phyloP scores from a whole-genome alignment of 1,140 invertebrate species.

The Penaeus japonicus region DNA sequence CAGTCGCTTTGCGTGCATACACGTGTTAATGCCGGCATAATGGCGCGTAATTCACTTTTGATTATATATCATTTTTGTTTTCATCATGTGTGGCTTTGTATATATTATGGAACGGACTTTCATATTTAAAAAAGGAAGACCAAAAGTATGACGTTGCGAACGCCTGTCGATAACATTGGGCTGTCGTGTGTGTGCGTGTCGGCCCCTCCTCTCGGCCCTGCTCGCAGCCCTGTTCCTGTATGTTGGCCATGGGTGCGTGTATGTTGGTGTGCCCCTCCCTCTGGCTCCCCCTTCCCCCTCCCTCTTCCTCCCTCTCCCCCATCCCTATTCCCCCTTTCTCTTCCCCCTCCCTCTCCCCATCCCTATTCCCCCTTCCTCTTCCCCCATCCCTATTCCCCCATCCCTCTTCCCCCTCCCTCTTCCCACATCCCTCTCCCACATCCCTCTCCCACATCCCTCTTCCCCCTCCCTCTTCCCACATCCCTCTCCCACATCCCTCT shows the following conservation, averaged over 20 bases:
- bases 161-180: too few species aligned
- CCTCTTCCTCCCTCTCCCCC: neutral
- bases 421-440: slow-evolving; percentile 1
- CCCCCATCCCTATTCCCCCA: slow-evolving; percentile 2
- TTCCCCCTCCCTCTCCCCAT: neutral
- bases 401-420: slow-evolving; percentile 20
- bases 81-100: too few species aligned
- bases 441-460: too few species aligned
- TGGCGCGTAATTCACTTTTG: too few species aligned
- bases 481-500: neutral
- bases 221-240: too few species aligned
- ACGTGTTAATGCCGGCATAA: too few species aligned
- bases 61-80: too few species aligned
- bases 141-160: too few species aligned
- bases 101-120: too few species aligned
- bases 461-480: neutral
- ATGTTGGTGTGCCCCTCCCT: neutral
- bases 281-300: neutral
- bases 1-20: too few species aligned
- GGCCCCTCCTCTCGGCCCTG: too few species aligned
- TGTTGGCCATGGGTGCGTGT: neutral
- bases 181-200: neutral
- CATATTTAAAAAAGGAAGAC: too few species aligned
- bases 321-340: neutral
- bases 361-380: neutral